These are phyloP conservation scores for Anguilla anguilla DNA, from an alignment of 2,797 vertebrate species.

Conservation along the genomic window DNA sequence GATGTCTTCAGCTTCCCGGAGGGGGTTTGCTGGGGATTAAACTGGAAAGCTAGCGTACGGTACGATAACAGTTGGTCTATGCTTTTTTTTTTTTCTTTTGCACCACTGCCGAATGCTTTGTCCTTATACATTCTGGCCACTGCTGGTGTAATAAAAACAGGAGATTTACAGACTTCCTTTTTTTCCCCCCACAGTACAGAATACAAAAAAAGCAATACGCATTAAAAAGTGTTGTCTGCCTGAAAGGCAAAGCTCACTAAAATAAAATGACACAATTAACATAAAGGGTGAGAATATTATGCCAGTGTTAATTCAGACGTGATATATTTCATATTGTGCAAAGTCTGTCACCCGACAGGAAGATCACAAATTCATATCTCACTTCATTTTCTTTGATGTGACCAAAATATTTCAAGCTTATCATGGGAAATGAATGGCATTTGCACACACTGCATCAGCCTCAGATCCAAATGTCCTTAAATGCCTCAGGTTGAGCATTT, in stretches of 20 bases:
- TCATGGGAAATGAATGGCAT: background rate
- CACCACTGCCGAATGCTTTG: slow-evolving; percentile 37
- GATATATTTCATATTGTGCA: background rate
- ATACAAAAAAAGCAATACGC: background rate
- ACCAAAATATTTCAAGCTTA: background rate
- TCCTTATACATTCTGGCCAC: slow-evolving; percentile 18
- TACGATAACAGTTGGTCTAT: slow-evolving; percentile 52
- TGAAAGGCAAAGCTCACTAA: background rate
- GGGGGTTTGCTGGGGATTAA: slow-evolving; percentile 59
- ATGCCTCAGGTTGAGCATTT: background rate
- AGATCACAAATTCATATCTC: background rate
- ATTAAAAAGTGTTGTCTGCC: background rate
- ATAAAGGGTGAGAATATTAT: background rate
- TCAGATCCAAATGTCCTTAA: background rate
- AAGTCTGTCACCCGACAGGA: background rate
- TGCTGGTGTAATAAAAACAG: background rate
- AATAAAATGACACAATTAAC: background rate
- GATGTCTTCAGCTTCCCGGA: background rate
- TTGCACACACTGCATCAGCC: background rate
- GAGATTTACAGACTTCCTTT: background rate
- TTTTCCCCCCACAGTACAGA: background rate
- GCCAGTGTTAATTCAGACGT: background rate
- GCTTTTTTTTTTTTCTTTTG: slow-evolving; percentile 46
- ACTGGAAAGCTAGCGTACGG: slow-evolving; percentile 55
- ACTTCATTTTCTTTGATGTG: background rate